phyloP scores from a whole-genome alignment of 2,888 invertebrate genomes.

The Lepidocyrtoides sp. region DNA sequence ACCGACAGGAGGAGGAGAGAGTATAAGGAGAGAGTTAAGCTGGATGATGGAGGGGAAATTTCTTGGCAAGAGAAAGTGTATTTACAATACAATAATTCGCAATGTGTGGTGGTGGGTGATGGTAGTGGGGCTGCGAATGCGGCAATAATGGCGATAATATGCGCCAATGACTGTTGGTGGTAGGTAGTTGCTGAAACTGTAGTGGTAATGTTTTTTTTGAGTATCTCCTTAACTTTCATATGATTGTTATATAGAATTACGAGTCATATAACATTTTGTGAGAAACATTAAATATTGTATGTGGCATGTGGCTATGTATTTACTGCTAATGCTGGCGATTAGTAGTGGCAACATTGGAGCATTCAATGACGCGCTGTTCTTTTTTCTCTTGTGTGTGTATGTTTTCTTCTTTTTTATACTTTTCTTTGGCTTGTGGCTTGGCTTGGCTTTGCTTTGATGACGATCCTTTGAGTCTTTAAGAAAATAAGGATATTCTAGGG shows the following conservation, averaged over 20 bases:
- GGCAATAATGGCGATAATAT: constrained; percentile 48
- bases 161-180: constrained; percentile 30
- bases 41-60: constrained; percentile 51
- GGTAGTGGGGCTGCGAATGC: constrained; percentile 13
- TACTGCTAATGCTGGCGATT: constrained; percentile 61
- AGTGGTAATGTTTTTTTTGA: not conserved
- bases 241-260: not conserved
- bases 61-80: constrained; percentile 71
- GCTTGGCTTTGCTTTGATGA: constrained; percentile 10
- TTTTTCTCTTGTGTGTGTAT: not conserved
- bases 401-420: not conserved
- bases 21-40: constrained; percentile 38
- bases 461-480: constrained; percentile 1
- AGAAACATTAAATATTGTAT: too few relatives aligned
- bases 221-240: not conserved
- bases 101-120: not conserved
- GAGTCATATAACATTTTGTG: not conserved
- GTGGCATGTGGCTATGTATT: not conserved
- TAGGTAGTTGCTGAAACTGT: not conserved
- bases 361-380: constrained; percentile 9
- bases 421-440: constrained; percentile 32
- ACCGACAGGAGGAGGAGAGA: not conserved
- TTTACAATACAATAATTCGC: constrained; percentile 51
- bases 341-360: constrained; percentile 35
- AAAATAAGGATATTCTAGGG: constrained; percentile 28